Conservation (phyloP, 1,140 invertebrate species). For the Drosophila pectinifera region DNA sequence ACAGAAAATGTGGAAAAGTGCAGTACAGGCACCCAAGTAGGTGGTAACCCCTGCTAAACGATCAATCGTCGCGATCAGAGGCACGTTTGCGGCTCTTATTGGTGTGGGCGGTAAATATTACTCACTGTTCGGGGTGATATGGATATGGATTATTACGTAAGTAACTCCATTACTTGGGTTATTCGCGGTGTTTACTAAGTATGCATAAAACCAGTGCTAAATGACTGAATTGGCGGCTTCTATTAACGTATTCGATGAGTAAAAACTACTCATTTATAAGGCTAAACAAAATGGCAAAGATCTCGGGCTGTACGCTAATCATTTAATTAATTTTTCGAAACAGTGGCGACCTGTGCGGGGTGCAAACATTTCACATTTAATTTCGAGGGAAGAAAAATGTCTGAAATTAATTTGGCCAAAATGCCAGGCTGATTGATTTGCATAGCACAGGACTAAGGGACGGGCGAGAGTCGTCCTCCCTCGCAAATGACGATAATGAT, state of each 20-base stretch:
- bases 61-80: constrained; percentile 79
- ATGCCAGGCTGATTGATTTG: constrained; percentile 75
- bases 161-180: constrained; percentile 22
- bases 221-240: not conserved
- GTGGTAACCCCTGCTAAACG: constrained; percentile 59
- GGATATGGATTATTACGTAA: constrained; percentile 64
- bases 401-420: constrained; percentile 70
- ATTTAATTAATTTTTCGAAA: constrained; percentile 71
- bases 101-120: constrained; percentile 54
- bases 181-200: constrained; percentile 3
- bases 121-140: constrained; percentile 51
- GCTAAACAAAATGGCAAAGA: constrained; percentile 29
- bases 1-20: constrained; percentile 49
- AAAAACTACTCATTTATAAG: constrained; percentile 50
- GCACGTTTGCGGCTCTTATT: constrained; percentile 60
- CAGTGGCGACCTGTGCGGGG: constrained; percentile 22
- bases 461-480: constrained; percentile 1
- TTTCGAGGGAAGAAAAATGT: constrained; percentile 60
- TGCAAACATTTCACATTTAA: constrained; percentile 56
- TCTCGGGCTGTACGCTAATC: constrained; percentile 52
- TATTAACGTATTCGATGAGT: constrained; percentile 27
- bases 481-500: constrained; percentile 20
- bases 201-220: constrained; percentile 14
- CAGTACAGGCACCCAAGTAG: constrained; percentile 16
- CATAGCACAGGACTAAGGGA: constrained; percentile 9